Percentiles rank a stretch among this genome's conserved stretches.
These are phyloP conservation scores for Sorex araneus DNA, from an alignment of 2,113 vertebrate genomes.

Conservation along the genomic window DNA sequence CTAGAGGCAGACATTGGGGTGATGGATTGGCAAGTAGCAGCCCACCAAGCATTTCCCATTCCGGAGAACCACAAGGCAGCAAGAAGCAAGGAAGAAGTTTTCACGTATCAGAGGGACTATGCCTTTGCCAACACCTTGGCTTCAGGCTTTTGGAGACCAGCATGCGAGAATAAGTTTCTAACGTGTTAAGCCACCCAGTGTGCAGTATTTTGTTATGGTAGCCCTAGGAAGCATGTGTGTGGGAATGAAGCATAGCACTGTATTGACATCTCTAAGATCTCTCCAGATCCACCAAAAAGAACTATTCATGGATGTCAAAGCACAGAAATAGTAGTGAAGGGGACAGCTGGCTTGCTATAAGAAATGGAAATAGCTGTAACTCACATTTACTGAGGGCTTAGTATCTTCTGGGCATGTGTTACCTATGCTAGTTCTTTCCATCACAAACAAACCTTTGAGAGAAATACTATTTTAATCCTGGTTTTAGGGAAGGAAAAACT, in stretches of 20 bases:
- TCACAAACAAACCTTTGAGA: constrained; percentile 2
- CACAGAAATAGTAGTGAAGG: background rate
- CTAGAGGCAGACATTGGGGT: background rate
- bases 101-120: background rate
- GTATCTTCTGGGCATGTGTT: background rate
- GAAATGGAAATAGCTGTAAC: background rate
- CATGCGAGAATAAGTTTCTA: background rate
- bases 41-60: background rate
- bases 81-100: background rate
- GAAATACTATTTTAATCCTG: background rate
- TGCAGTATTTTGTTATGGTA: background rate
- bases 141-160: background rate
- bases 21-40: background rate
- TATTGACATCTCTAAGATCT: background rate
- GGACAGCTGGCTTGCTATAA: background rate
- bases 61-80: background rate
- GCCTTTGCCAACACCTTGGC: background rate
- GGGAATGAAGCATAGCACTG: background rate
- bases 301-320: background rate
- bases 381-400: background rate
- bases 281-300: background rate
- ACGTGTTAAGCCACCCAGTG: background rate
- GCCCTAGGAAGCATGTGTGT: background rate
- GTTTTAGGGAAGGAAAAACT: constrained; percentile 34
- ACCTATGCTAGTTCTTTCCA: constrained; percentile 2